phyloP scores from a whole-genome alignment of 2,113 vertebrate species.

The Percina caprodes region DNA sequence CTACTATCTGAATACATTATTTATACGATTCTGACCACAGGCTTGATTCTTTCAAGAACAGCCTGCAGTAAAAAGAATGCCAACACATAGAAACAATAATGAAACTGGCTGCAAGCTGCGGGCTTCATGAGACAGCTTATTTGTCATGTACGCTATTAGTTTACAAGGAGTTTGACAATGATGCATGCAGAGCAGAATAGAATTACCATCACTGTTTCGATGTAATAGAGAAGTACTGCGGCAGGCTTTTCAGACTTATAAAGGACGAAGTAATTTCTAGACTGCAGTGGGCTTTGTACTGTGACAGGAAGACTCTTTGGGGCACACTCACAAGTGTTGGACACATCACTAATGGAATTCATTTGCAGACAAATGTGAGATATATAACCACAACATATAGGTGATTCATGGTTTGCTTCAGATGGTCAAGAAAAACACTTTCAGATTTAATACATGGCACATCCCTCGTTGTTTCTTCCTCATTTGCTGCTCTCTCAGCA shows the following conservation, averaged over 20 bases:
- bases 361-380: constrained; percentile 30
- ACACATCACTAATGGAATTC: constrained; percentile 50
- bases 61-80: not conserved
- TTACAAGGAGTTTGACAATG: not conserved
- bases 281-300: constrained; percentile 12
- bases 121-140: not conserved
- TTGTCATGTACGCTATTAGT: not conserved
- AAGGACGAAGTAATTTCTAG: constrained; percentile 17
- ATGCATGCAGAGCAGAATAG: not conserved
- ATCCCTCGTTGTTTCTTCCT: constrained; percentile 11
- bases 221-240: not conserved
- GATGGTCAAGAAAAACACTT: constrained; percentile 8
- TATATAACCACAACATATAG: constrained; percentile 36
- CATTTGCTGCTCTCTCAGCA: constrained; percentile 1
- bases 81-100: not conserved
- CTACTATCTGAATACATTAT: constrained; percentile 20
- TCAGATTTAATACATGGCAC: constrained; percentile 15
- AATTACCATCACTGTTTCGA: not conserved
- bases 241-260: constrained; percentile 28
- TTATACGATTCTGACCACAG: not conserved
- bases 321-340: constrained; percentile 3
- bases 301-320: constrained; percentile 22
- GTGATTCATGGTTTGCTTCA: constrained; percentile 32
- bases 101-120: not conserved
- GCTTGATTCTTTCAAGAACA: not conserved